Conservation (phyloP, 2,888 invertebrate species). For the Anagyrus pseudococci region DNA sequence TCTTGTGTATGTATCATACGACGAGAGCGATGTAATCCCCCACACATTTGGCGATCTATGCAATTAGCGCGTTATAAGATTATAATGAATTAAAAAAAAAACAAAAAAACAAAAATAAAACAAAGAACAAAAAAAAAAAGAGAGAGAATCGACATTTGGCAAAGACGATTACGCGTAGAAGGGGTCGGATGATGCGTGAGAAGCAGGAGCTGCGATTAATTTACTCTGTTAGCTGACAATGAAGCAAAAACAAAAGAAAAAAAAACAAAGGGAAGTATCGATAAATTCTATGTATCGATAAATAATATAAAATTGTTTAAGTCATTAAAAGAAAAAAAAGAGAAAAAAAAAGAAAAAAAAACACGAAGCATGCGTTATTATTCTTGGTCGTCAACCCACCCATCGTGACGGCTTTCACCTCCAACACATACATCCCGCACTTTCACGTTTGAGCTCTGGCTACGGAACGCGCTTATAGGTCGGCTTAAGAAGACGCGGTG, state of each 20-base stretch:
- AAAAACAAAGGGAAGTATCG: slow-evolving; percentile 39
- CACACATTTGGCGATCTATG: too few species aligned
- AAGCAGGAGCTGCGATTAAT: slow-evolving; percentile 24
- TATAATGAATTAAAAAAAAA: background rate
- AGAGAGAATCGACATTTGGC: slow-evolving; percentile 10
- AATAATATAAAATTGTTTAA: slow-evolving; percentile 56
- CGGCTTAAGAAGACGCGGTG: background rate
- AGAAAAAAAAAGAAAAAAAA: too few species aligned
- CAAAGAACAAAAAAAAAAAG: slow-evolving; percentile 14
- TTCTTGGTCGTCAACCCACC: too few species aligned
- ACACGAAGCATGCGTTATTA: too few species aligned
- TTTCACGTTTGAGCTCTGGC: too few species aligned
- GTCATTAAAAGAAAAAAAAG: slow-evolving; percentile 35
- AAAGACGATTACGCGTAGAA: slow-evolving; percentile 4
- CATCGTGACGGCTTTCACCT: too few species aligned
- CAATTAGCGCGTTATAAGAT: too few species aligned
- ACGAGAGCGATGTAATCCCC: slow-evolving; percentile 14
- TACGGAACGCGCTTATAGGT: too few species aligned
- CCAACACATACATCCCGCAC: too few species aligned
- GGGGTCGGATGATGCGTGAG: too few species aligned
- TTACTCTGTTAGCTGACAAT: slow-evolving; percentile 48
- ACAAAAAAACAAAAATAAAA: background rate
- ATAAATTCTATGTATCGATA: slow-evolving; percentile 58
- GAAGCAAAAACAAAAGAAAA: background rate
- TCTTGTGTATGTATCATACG: slow-evolving; percentile 42